phyloP scores from a whole-genome alignment of 2,888 invertebrate genomes.

The Lochmaea capreae region DNA sequence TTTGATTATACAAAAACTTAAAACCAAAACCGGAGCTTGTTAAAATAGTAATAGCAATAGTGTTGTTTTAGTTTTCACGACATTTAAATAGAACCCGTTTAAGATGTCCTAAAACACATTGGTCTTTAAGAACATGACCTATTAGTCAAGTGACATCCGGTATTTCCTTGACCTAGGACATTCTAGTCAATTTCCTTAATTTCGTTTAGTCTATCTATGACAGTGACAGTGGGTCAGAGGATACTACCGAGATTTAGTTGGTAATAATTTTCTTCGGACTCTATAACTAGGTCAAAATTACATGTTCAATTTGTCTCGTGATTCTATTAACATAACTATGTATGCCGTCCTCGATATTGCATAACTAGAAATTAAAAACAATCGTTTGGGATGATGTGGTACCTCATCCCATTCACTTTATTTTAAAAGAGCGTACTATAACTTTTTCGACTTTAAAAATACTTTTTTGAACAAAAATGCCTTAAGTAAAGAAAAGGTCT shows the following conservation, averaged over 20 bases:
- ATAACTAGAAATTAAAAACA: constrained; percentile 11
- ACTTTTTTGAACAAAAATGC: too few relatives aligned
- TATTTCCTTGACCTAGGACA: constrained; percentile 33
- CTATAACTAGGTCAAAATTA: constrained; percentile 33
- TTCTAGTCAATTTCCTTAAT: constrained; percentile 19
- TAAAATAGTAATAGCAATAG: too few relatives aligned
- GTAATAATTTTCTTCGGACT: constrained; percentile 2
- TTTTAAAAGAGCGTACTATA: too few relatives aligned
- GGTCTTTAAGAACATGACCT: neutral
- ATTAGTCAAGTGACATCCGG: neutral
- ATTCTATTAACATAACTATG: constrained; percentile 28
- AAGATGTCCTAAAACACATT: neutral
- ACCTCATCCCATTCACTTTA: neutral
- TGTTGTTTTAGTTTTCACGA: neutral
- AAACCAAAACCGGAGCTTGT: too few relatives aligned
- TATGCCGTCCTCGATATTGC: constrained; percentile 18
- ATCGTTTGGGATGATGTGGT: neutral
- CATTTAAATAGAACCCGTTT: neutral
- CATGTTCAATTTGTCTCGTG: constrained; percentile 30
- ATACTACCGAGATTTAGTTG: neutral
- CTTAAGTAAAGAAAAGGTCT: too few relatives aligned
- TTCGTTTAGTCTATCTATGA: constrained; percentile 19
- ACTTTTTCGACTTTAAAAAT: too few relatives aligned
- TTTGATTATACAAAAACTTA: too few relatives aligned
- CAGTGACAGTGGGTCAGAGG: constrained; percentile 27